Conservation (phyloP, 2,888 invertebrate species). For the Drosophila cyrtoloma region DNA sequence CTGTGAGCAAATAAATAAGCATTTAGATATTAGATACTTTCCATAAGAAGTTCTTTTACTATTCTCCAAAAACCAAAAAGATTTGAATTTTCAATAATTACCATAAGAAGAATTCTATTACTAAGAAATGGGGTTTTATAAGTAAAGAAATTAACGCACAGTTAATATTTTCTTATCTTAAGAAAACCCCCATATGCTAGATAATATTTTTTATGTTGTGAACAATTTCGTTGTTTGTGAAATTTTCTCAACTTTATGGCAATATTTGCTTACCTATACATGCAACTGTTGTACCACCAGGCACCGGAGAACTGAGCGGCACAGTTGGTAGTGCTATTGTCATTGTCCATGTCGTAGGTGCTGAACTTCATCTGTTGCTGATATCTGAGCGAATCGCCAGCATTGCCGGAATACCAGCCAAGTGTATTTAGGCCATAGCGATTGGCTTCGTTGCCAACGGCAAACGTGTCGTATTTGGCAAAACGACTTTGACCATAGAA, state of each 20-base stretch:
- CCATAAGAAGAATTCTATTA: background rate
- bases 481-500: conserved; percentile 86
- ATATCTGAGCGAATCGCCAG: conserved; percentile 89
- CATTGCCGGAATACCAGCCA: conserved; percentile 88
- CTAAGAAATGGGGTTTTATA: background rate
- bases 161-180: background rate
- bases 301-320: conserved; percentile 89
- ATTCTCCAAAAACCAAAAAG: background rate
- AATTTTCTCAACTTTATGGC: background rate
- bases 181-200: background rate
- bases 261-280: conserved; percentile 86
- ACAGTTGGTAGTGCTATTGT: conserved; percentile 88
- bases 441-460: conserved; percentile 88
- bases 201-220: background rate
- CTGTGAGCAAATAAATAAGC: conserved; percentile 78
- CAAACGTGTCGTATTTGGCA: conserved; percentile 88
- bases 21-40: background rate
- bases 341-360: conserved; percentile 88
- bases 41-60: background rate
- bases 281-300: conserved; percentile 91
- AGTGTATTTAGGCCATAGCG: conserved; percentile 88
- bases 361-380: conserved; percentile 90
- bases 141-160: background rate
- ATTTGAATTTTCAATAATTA: background rate
- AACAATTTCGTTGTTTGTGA: background rate